These are phyloP conservation scores for Selenia dentaria DNA, from an alignment of 2,888 invertebrate species.

Conservation along the genomic window DNA sequence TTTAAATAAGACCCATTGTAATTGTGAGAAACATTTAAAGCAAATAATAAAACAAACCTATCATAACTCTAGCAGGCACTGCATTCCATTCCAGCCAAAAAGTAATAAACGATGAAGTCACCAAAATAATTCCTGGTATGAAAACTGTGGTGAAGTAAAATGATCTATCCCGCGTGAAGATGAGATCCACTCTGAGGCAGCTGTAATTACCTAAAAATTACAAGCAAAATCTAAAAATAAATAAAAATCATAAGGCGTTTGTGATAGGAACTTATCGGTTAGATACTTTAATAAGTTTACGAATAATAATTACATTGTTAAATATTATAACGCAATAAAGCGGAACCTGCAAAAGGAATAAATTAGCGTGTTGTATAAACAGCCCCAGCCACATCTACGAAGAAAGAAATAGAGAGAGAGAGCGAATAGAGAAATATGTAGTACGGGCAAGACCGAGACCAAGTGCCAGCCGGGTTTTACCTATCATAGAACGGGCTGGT, in stretches of 20 bases:
- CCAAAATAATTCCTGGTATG: conserved; percentile 98
- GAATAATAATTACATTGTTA: conserved; percentile 53
- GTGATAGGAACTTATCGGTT: conserved; percentile 45
- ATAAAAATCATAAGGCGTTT: conserved; percentile 42
- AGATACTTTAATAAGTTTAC: conserved; percentile 27
- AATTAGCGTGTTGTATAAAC: conserved; percentile 72
- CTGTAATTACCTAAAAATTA: conserved; percentile 95
- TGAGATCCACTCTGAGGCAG: conserved; percentile 96
- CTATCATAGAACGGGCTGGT: conserved; percentile 95
- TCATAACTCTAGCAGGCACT: conserved; percentile 98
- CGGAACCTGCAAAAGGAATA: conserved; percentile 58
- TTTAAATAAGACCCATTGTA: conserved; percentile 22
- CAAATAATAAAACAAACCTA: conserved; percentile 88
- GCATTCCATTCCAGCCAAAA: conserved; percentile 99
- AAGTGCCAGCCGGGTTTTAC: conserved; percentile 82
- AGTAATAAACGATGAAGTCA: conserved; percentile 98
- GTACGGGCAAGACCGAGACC: conserved; percentile 70
- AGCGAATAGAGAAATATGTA: conserved; percentile 53
- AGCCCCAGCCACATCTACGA: conserved; percentile 75
- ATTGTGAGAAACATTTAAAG: conserved; percentile 32
- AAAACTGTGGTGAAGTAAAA: conserved; percentile 99
- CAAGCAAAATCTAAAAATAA: conserved; percentile 74
- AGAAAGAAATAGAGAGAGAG: conserved; percentile 33
- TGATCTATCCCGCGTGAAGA: conserved; percentile 97
- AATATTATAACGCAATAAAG: conserved; percentile 49